A percentile compares a stretch with the other conserved stretches of the same genome.
phyloP scores from a whole-genome alignment of 2,888 invertebrate species.

The Spialia ferax region DNA sequence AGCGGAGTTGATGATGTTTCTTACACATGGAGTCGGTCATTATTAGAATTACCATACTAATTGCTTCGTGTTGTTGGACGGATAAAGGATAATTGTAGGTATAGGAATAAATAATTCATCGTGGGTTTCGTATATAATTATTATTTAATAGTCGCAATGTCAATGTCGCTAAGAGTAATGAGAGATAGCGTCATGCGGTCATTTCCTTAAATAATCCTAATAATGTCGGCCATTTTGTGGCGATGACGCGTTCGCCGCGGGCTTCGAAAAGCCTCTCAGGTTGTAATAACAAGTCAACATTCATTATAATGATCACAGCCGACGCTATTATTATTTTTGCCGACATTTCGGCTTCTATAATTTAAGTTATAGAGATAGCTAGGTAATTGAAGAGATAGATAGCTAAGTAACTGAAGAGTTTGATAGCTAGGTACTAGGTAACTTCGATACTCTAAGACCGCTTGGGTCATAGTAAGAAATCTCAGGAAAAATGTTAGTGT shows the following conservation, averaged over 20 bases:
- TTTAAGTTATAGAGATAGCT: too few species aligned
- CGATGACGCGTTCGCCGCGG: conserved; percentile 27
- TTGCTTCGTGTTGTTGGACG: conserved; percentile 46
- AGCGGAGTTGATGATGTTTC: conserved; percentile 13
- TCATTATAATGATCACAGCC: not conserved
- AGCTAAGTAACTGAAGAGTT: too few species aligned
- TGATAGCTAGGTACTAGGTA: too few species aligned
- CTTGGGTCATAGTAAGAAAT: too few species aligned
- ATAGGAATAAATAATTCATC: conserved; percentile 60
- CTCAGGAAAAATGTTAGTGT: too few species aligned
- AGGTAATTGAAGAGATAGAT: too few species aligned
- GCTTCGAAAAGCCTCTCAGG: conserved; percentile 17
- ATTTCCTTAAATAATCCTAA: conserved; percentile 45
- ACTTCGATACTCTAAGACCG: too few species aligned
- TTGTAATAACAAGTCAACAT: not conserved
- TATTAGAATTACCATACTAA: conserved; percentile 38
- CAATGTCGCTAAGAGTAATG: conserved; percentile 51
- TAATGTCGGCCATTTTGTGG: conserved; percentile 41
- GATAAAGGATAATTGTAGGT: conserved; percentile 50
- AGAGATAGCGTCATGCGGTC: conserved; percentile 23
- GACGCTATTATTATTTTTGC: not conserved
- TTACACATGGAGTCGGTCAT: conserved; percentile 19
- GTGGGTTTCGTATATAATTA: conserved; percentile 60
- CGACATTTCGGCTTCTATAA: not conserved
- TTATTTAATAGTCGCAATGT: conserved; percentile 58